These are phyloP conservation scores for Rhizoglyphus robini DNA, from an alignment of 1,140 invertebrate species.

Conservation along the genomic window DNA sequence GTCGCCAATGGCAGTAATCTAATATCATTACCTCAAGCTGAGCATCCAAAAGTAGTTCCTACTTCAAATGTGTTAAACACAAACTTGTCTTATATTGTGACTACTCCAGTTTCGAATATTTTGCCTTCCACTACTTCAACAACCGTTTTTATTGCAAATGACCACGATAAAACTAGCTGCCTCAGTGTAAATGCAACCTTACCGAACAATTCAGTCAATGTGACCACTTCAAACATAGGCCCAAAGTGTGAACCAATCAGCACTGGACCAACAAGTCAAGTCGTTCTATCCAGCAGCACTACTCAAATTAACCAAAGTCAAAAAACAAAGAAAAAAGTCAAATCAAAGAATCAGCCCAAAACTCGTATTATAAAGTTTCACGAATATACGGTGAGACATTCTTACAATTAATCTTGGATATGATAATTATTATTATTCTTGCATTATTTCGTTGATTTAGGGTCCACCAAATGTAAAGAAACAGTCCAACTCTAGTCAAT, in stretches of 20 bases:
- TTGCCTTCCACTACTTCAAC: conserved; percentile 4
- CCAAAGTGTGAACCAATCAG: background rate
- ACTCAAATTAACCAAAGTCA: background rate
- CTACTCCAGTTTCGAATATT: conserved; percentile 16
- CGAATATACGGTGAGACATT: conserved; percentile 66
- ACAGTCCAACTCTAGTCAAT: conserved; percentile 26
- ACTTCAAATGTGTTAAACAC: background rate
- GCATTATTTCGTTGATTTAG: conserved; percentile 31
- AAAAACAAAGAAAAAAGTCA: conserved; percentile 73
- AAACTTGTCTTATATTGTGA: conserved; percentile 2
- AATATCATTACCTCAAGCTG: background rate
- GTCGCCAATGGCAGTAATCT: background rate
- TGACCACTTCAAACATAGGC: background rate
- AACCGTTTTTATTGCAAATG: background rate
- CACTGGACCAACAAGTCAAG: background rate
- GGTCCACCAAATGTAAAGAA: conserved; percentile 71
- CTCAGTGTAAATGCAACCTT: background rate
- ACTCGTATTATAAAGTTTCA: conserved; percentile 90
- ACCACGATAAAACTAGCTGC: background rate
- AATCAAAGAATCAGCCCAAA: conserved; percentile 63
- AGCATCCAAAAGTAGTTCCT: background rate
- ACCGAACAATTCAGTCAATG: background rate
- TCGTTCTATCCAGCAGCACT: background rate
- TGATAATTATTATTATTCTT: no score
- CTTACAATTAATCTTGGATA: no score